phyloP scores from a whole-genome alignment of 2,888 invertebrate genomes.

The Tubulanus polymorphus region DNA sequence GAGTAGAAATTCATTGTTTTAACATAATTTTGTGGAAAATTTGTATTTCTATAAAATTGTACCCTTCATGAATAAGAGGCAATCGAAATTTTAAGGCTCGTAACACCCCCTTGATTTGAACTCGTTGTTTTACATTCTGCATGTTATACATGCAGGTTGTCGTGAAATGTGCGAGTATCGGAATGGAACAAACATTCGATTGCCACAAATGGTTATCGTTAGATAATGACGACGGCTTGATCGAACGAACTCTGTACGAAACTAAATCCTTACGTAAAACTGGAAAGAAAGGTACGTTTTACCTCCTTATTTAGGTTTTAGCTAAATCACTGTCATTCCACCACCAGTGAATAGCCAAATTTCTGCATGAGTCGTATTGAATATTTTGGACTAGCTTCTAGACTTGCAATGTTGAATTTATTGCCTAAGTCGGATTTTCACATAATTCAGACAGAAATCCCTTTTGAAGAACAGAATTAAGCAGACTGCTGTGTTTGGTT shows the following conservation, averaged over 20 bases:
- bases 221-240: conserved; percentile 45
- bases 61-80: no score
- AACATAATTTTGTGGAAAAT: background rate
- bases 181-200: conserved; percentile 49
- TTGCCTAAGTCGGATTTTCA: no score
- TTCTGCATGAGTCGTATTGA: no score
- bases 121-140: background rate
- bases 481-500: no score
- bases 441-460: no score
- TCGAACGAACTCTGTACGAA: conserved; percentile 48
- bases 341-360: no score
- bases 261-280: conserved; percentile 38
- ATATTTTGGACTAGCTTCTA: no score
- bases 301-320: no score
- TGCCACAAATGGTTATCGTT: conserved; percentile 50
- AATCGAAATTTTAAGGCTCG: no score
- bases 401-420: no score
- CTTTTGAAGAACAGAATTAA: no score
- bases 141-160: conserved; percentile 26
- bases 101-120: background rate
- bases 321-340: no score
- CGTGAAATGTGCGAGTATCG: conserved; percentile 49
- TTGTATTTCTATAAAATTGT: background rate
- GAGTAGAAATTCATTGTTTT: background rate
- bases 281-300: conserved; percentile 40